Evolutionary conservation across 2,888 invertebrate species (phyloP), one percentile per base, ranked within the genome.

Genomic region (Seira musarum): DNA sequence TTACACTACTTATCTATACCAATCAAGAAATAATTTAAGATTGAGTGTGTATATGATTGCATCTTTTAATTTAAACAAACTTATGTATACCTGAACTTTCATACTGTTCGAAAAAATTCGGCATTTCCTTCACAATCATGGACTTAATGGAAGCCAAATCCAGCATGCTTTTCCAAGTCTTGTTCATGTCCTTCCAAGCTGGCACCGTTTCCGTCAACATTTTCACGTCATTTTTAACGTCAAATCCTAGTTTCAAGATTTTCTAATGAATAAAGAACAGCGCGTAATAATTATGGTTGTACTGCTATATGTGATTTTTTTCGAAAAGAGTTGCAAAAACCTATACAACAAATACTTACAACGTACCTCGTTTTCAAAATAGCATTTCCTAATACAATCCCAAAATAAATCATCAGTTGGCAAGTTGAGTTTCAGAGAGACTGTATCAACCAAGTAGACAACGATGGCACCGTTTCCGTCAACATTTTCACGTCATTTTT

Each of bases 281-380:
- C n/a, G 24, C 8, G 15, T n/a, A n/a, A n/a, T n/a, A n/a, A 30
- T 53, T n/a, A 73, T 40, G 1, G 21, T 46, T 6, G 57, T 5
- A 15, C 2, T n/a, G n/a, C n/a, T n/a, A n/a, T 49, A 40, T 17
- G 2, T 46, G 68, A 30, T 1, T 78, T 68, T 40, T 17, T 46
- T 25, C 46, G 15, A 46, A 13, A 46, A 6, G 15, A n/a, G 17
- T 10, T 46, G 46, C 6, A 46, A 46, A 46, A 46, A 6, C 6
- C 13, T 46, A 57, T n/a, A 15, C 8, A 15, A 6, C 15, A 57
- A 57, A 57, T 10, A 6, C n/a, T 57, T 57, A 46, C 5, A 10
- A 24, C 17, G 88, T 61, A 84, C 77, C 87, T 92, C 92, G 90
- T 95, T 95, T 87, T 93, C 93, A 87, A 95, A 93, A 81, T 95